Conservation (phyloP, 2,888 invertebrate species). For the Parochlus steinenii region DNA sequence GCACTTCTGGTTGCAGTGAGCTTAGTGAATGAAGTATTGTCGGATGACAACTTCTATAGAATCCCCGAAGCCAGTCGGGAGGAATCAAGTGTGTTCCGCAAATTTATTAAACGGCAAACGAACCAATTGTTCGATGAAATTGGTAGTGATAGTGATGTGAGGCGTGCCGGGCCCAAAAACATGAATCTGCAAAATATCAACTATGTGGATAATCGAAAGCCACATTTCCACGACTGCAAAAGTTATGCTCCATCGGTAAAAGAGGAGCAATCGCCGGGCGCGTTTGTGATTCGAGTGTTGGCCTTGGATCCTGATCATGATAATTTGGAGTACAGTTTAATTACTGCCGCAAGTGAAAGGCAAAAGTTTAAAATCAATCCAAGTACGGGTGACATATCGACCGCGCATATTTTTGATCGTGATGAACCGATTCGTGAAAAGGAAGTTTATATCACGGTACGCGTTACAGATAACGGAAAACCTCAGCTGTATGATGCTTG, state of each 20-base stretch:
- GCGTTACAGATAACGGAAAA: constrained; percentile 83
- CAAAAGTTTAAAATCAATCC: constrained; percentile 66
- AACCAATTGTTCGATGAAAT: no score
- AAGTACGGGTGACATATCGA: constrained; percentile 56
- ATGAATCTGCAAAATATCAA: no score
- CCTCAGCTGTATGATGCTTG: constrained; percentile 85
- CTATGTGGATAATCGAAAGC: constrained; percentile 61
- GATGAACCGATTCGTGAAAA: constrained; percentile 76
- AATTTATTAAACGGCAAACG: no score
- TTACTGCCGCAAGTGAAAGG: constrained; percentile 54
- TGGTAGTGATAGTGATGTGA: no score
- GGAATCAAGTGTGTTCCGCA: no score
- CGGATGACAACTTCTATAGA: no score
- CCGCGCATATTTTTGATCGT: constrained; percentile 67
- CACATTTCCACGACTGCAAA: constrained; percentile 69
- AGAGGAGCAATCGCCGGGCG: constrained; percentile 58
- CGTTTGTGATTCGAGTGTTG: constrained; percentile 44
- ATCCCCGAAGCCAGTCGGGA: no score
- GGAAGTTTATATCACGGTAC: constrained; percentile 70
- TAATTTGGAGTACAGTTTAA: constrained; percentile 68
- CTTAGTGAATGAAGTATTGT: no score
- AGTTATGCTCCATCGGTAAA: constrained; percentile 64
- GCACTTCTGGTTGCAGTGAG: no score
- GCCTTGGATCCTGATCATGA: constrained; percentile 47
- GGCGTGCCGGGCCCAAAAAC: no score